phyloP scores from a whole-genome alignment of 2,797 vertebrate species.

The Monodelphis domestica region DNA sequence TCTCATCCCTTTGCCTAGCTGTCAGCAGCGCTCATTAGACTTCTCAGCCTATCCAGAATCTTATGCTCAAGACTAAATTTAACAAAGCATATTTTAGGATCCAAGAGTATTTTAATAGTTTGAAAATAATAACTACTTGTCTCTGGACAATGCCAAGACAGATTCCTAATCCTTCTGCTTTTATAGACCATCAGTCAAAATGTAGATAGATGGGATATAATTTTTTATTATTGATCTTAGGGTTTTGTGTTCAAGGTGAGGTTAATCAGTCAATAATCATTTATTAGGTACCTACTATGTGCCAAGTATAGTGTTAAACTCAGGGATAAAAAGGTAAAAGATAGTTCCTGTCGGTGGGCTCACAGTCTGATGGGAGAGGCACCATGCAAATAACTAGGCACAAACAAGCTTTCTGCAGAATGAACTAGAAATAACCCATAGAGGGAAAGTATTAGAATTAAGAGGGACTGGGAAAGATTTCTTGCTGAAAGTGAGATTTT shows the following conservation, averaged over 20 bases:
- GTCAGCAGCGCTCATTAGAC: neutral
- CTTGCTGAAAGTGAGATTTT: neutral
- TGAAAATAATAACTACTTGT: neutral
- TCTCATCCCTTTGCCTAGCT: neutral
- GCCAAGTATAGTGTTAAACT: neutral
- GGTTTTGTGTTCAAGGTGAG: neutral
- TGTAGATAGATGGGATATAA: neutral
- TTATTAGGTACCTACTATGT: too few species aligned
- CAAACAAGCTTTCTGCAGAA: neutral
- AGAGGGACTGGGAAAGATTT: neutral
- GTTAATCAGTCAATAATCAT: neutral
- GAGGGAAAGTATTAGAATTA: neutral
- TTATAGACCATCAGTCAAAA: neutral
- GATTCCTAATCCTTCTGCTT: constrained; percentile 7
- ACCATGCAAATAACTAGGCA: neutral
- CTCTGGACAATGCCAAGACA: neutral
- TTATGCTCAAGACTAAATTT: neutral
- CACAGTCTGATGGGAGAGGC: neutral
- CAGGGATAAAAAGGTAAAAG: neutral
- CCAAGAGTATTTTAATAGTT: neutral
- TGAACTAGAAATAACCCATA: neutral
- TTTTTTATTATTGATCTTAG: neutral
- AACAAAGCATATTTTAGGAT: neutral
- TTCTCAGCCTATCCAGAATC: neutral
- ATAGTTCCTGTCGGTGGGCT: neutral